Evolutionary conservation across 2,113 vertebrate species (phyloP).

Genomic region (Anser brachyrhynchus): DNA sequence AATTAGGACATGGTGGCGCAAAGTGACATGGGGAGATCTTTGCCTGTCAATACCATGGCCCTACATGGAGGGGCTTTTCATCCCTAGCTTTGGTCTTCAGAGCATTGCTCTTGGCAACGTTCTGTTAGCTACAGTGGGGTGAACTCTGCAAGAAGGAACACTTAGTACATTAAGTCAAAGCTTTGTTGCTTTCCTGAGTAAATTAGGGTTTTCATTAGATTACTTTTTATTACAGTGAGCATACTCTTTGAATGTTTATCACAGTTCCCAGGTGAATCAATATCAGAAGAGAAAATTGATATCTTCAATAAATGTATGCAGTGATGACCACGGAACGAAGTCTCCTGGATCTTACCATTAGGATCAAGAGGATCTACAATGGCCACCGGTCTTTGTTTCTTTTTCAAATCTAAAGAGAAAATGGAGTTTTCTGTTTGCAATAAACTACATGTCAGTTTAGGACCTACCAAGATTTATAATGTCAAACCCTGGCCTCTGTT

Average conservation of each 20-base stretch:
- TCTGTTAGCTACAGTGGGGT: neutral
- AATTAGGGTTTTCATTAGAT: neutral
- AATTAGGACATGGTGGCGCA: neutral
- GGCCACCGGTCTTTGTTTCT: neutral
- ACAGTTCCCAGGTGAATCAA: neutral
- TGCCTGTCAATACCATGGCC: neutral
- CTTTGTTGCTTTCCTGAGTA: neutral
- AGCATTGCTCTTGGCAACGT: accelerated
- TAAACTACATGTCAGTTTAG: neutral
- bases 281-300: neutral
- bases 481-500: neutral
- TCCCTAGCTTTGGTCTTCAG: neutral
- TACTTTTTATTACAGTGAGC: neutral
- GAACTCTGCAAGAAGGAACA: neutral
- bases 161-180: neutral
- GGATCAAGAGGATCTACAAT: neutral
- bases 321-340: neutral
- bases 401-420: neutral
- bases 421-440: neutral
- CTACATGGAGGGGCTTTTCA: neutral
- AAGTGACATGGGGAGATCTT: neutral
- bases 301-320: neutral
- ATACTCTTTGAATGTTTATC: neutral
- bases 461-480: neutral
- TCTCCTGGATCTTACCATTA: neutral